Conservation (phyloP, 2,888 invertebrate species). For the Orgyia antiqua region DNA sequence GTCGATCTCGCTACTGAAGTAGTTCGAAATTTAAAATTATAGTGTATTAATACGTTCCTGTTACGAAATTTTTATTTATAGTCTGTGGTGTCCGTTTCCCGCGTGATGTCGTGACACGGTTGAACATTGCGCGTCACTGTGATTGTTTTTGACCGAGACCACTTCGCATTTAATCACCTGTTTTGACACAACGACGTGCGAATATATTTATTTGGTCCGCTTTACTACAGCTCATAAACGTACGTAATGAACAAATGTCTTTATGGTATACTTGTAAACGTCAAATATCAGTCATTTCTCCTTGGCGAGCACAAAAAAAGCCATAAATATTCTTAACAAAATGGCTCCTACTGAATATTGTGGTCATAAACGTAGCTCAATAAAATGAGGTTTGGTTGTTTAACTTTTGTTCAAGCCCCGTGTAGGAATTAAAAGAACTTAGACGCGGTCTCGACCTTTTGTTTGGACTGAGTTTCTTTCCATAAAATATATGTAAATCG, state of each 20-base stretch:
- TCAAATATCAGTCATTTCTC: slow-evolving; percentile 69
- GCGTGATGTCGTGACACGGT: slow-evolving; percentile 14
- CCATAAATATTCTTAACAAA: slow-evolving; percentile 74
- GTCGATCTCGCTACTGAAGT: slow-evolving; percentile 66
- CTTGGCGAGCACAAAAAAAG: slow-evolving; percentile 56
- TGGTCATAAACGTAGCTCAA: slow-evolving; percentile 65
- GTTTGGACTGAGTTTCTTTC: slow-evolving; percentile 48
- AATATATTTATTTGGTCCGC: slow-evolving; percentile 51
- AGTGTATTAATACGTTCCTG: slow-evolving; percentile 67
- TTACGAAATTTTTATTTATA: slow-evolving; percentile 62
- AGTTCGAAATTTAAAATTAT: slow-evolving; percentile 72
- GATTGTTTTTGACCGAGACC: slow-evolving; percentile 30
- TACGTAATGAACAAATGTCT: slow-evolving; percentile 68
- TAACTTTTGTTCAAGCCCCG: slow-evolving; percentile 61
- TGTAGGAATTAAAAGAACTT: slow-evolving; percentile 63
- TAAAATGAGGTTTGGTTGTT: slow-evolving; percentile 70
- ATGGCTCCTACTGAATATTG: slow-evolving; percentile 74
- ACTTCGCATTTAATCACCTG: slow-evolving; percentile 40
- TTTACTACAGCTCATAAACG: slow-evolving; percentile 57
- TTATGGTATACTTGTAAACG: slow-evolving; percentile 71
- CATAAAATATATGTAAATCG: slow-evolving; percentile 69
- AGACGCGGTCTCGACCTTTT: slow-evolving; percentile 55
- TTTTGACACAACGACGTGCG: slow-evolving; percentile 52
- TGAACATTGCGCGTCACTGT: slow-evolving; percentile 17
- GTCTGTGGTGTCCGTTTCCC: slow-evolving; percentile 28